These are phyloP conservation scores for Cyanoramphus novaezelandiae DNA, from an alignment of 2,113 vertebrate genomes.

Conservation along the genomic window DNA sequence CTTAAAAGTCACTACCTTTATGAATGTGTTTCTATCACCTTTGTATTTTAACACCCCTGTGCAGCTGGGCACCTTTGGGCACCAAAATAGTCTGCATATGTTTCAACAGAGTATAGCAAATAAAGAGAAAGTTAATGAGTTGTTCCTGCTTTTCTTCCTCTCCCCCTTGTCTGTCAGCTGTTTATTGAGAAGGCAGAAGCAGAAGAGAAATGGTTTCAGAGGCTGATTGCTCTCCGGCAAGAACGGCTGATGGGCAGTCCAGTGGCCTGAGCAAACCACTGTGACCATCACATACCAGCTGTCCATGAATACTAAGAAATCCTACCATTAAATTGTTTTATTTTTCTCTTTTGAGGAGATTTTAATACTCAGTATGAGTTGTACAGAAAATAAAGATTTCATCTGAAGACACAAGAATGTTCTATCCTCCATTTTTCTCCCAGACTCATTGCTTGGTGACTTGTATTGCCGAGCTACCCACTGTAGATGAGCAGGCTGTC, in stretches of 20 bases:
- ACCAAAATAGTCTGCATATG: fast-evolving
- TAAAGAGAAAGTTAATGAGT: not conserved
- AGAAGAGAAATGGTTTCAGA: constrained; percentile 90
- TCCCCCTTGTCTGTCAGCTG: constrained; percentile 73
- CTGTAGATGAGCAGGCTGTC: not conserved
- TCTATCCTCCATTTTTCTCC: not conserved
- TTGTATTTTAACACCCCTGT: too few relatives aligned
- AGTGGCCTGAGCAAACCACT: constrained; percentile 75
- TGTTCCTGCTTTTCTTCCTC: not conserved
- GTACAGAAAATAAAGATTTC: not conserved
- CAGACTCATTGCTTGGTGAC: not conserved
- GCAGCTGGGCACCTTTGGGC: not conserved
- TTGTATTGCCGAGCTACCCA: fast-evolving
- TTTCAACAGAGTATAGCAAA: fast-evolving
- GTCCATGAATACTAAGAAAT: not conserved
- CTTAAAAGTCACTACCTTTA: not conserved
- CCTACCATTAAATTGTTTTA: not conserved
- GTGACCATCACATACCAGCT: too few relatives aligned
- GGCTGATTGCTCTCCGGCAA: constrained; percentile 88
- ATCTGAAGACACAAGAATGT: not conserved
- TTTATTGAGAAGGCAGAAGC: constrained; percentile 92
- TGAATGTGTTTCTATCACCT: not conserved
- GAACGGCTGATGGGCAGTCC: constrained; percentile 95
- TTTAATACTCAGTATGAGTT: not conserved
- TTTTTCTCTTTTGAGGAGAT: not conserved